A percentile compares a stretch with the other conserved stretches of the same genome.
These are phyloP conservation scores for Octopus sinensis DNA, from an alignment of 1,140 invertebrate species.

Conservation along the genomic window DNA sequence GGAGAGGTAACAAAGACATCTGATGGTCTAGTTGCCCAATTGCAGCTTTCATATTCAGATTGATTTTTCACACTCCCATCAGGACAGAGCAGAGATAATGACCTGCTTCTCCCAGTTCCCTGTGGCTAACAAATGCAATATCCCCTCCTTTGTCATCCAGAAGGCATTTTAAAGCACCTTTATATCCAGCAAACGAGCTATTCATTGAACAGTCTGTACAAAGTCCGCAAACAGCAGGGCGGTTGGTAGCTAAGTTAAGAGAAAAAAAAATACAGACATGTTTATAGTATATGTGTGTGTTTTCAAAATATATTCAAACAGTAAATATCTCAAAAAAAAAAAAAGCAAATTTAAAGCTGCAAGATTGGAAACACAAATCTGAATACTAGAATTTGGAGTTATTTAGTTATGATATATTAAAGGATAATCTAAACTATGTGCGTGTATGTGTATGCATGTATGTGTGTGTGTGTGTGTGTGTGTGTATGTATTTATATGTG, in stretches of 20 bases:
- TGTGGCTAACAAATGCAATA: conserved; percentile 90
- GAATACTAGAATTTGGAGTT: no score
- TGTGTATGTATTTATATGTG: no score
- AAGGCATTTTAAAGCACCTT: conserved; percentile 75
- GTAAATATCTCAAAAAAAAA: no score
- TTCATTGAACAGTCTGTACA: conserved; percentile 74
- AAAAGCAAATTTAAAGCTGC: no score
- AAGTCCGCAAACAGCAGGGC: conserved; percentile 73
- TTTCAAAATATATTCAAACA: no score
- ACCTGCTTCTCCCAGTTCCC: conserved; percentile 84
- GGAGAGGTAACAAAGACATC: conserved; percentile 81
- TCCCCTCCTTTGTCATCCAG: conserved; percentile 68
- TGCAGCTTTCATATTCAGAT: conserved; percentile 76
- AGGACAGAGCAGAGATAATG: conserved; percentile 84
- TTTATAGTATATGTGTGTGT: no score
- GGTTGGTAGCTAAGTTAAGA: conserved; percentile 65
- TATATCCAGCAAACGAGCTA: conserved; percentile 84
- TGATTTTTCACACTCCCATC: conserved; percentile 72
- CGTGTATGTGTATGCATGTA: no score
- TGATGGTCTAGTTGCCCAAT: conserved; percentile 83
- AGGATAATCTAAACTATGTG: no score
- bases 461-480: no score
- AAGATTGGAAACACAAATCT: no score
- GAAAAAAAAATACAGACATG: neutral
- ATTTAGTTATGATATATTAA: no score